phyloP scores from a whole-genome alignment of 2,797 vertebrate genomes.

The Platyrinchus mystaceus region DNA sequence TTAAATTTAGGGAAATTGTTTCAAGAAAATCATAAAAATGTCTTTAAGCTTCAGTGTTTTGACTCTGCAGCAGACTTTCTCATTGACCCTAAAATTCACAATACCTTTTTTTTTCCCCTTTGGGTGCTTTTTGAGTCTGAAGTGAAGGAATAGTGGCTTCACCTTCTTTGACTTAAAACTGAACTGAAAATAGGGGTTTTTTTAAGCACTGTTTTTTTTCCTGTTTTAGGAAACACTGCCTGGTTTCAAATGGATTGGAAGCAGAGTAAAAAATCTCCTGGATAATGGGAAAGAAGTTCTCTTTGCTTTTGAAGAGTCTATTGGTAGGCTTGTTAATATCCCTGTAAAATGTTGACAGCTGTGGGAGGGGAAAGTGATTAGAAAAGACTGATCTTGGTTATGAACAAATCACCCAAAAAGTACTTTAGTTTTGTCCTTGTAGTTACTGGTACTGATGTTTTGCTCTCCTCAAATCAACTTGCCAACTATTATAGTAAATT shows the following conservation, averaged over 20 bases:
- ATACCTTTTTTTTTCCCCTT: not conserved
- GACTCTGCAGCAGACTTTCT: not conserved
- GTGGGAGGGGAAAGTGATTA: rapidly evolving
- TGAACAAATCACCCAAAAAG: not conserved
- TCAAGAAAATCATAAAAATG: not conserved
- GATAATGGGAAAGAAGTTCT: conserved; percentile 85
- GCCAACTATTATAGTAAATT: not conserved
- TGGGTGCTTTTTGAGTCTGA: not conserved
- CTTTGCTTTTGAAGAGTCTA: conserved; percentile 96
- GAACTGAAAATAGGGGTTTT: not conserved
- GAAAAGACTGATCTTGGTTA: not conserved
- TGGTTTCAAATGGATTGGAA: conserved; percentile 97
- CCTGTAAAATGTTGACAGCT: not conserved
- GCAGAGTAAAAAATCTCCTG: conserved; percentile 85
- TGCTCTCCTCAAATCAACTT: not conserved
- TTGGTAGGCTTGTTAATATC: conserved; percentile 77
- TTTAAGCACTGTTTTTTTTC: not conserved
- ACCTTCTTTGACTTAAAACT: not conserved
- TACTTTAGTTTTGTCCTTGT: not conserved
- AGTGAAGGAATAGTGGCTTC: not conserved
- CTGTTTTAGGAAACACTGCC: conserved; percentile 91
- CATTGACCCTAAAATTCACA: not conserved
- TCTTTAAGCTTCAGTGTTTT: not conserved
- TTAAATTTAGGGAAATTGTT: not conserved
- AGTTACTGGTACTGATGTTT: not conserved